Conservation (phyloP, 2,888 invertebrate species). For the Drosophila mimica region DNA sequence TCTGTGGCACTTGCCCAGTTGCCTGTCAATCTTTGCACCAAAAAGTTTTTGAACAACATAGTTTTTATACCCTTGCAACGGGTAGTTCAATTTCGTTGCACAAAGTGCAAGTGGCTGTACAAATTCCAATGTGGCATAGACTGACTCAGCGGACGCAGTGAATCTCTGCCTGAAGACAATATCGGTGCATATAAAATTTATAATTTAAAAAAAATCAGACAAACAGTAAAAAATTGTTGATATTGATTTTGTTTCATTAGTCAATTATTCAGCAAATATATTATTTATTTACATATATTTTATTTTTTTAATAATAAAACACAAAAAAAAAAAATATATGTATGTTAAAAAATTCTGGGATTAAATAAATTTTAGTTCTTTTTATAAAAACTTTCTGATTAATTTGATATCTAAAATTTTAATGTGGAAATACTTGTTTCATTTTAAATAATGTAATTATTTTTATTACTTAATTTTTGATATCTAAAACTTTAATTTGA, state of each 20-base stretch:
- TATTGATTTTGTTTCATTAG: no score
- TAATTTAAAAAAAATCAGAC: not conserved
- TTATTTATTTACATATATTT: not conserved
- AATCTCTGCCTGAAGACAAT: not conserved
- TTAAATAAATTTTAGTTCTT: not conserved
- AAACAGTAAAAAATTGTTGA: no score
- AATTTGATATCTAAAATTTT: no score
- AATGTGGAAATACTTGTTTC: not conserved
- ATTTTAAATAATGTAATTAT: not conserved
- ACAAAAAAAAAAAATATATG: no score
- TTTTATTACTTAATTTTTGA: not conserved
- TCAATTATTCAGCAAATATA: not conserved
- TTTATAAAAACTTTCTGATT: not conserved
- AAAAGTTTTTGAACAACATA: conserved; percentile 59
- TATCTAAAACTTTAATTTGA: not conserved
- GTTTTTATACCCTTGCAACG: conserved; percentile 18
- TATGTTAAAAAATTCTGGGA: not conserved
- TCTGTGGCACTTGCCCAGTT: conserved; percentile 6
- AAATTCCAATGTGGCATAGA: not conserved
- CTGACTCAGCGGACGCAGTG: not conserved
- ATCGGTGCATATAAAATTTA: not conserved
- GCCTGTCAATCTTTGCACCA: conserved; percentile 63
- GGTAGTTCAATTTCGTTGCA: not conserved
- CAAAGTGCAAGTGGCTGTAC: not conserved
- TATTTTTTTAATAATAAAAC: not conserved